phyloP scores from a whole-genome alignment of 2,797 vertebrate genomes.

The Notoglanidium macrostoma region DNA sequence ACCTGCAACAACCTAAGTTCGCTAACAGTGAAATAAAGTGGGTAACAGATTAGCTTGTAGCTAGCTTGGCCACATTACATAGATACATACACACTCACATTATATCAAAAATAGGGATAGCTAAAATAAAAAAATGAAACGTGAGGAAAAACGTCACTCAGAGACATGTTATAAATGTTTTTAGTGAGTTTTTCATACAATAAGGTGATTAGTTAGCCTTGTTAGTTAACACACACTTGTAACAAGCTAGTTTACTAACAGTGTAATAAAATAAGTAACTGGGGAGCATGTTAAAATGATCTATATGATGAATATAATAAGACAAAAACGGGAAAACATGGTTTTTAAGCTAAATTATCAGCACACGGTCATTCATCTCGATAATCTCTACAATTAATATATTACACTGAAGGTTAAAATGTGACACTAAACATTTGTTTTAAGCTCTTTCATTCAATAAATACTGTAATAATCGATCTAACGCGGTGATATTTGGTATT shows the following conservation, averaged over 20 bases:
- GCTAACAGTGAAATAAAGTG: background rate
- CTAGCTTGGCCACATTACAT: background rate
- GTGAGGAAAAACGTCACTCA: background rate
- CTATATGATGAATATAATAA: background rate
- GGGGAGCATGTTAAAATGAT: background rate
- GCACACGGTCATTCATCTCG: no score
- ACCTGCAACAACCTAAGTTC: background rate
- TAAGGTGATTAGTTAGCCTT: background rate
- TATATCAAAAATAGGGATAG: background rate
- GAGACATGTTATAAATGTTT: background rate
- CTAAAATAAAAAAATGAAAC: background rate
- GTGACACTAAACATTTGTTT: no score
- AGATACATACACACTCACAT: background rate
- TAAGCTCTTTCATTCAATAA: background rate
- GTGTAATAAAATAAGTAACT: background rate
- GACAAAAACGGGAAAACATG: no score
- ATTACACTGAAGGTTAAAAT: background rate
- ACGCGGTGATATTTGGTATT: background rate
- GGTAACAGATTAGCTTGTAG: background rate
- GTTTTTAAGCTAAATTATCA: background rate
- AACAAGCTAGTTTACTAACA: background rate
- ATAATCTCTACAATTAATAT: background rate
- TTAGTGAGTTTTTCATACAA: background rate
- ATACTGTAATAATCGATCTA: background rate
- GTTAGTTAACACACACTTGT: background rate